Evolutionary conservation across 2,113 vertebrate species (phyloP), one percentile per base, ranked within the genome.

Genomic region (Leptodactylus fuscus): DNA sequence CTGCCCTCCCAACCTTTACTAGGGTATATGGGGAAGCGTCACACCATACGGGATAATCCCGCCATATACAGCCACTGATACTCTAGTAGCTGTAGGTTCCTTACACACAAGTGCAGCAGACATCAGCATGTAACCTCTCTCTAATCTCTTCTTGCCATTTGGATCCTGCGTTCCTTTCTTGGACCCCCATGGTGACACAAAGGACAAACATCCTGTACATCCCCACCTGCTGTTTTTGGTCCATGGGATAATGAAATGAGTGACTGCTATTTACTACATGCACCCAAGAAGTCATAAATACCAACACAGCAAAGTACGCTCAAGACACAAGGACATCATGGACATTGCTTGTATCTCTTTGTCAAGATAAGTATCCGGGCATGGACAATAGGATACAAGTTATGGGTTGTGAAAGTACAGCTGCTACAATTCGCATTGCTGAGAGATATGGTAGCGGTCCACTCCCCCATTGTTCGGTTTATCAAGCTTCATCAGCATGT

Each of bases 181-280:
- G 34, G 65, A 69, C 32, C 65, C 65, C 65, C 34, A 20, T 38
- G 18, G 65, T 36, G 65, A 69, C 65, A 69, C 65, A 22, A 69
- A 69, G 65, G 18, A 69, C 18, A 69, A 22, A 34, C 74, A 32
- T 49, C 10, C 48, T 34, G 4, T 20, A 51, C 24, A 41, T 41
- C 11, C 34, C 34, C 76, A 60, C 76, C 76, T 79, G 76, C 53
- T 79, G 76, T 15, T 79, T 55, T 24, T 79, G 76, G 34, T 58
- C 34, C 53, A 60, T 2, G 12, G 51, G 32, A 58, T 79, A 29
- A 32, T 32, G 29, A 27, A 51, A 51, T 10, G 74, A 4, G 4
- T 20, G 27, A 20, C 29, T n/a, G n/a, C 73, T 51, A 36, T 69
- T 69, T 69, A 38, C 34, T 38, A 8, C 18, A 22, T 69, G 16